Evolutionary conservation across 2,113 vertebrate species (phyloP).

Genomic region (Myiozetetes cayanensis): DNA sequence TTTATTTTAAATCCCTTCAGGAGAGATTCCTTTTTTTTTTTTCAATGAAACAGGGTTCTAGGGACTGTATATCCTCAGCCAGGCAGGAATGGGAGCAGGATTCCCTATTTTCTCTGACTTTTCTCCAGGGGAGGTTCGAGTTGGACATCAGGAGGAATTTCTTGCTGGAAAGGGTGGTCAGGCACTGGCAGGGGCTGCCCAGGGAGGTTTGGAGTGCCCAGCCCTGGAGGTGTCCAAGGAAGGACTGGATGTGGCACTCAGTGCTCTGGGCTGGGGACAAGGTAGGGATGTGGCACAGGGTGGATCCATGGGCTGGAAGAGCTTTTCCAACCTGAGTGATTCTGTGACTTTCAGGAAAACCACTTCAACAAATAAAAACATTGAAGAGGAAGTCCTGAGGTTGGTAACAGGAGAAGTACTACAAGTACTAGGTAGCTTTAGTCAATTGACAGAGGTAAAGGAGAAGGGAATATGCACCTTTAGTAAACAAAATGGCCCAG

Average conservation of each 20-base stretch:
- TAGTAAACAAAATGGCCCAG: not conserved
- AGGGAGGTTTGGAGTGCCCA: not conserved
- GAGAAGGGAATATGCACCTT: not conserved
- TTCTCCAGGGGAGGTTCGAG: not conserved
- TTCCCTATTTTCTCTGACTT: not conserved
- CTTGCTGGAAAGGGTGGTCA: not conserved
- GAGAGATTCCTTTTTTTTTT: not conserved
- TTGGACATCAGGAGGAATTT: fast-evolving
- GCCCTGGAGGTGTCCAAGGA: not conserved
- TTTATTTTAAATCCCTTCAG: not conserved
- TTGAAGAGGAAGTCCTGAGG: not conserved
- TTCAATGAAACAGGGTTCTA: not conserved
- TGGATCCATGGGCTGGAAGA: fast-evolving
- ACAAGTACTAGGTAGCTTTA: not conserved
- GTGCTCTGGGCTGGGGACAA: not conserved
- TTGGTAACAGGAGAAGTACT: not conserved
- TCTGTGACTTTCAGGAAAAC: not conserved
- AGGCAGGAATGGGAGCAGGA: not conserved
- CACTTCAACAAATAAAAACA: not conserved
- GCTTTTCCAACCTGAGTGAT: fast-evolving
- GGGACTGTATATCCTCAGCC: not conserved
- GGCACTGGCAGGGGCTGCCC: not conserved
- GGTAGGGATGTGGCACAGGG: not conserved
- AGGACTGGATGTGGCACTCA: not conserved
- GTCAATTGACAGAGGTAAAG: not conserved